Evolutionary conservation across 2,888 invertebrate genomes (phyloP).

Genomic region (Platycheirus rosarum): DNA sequence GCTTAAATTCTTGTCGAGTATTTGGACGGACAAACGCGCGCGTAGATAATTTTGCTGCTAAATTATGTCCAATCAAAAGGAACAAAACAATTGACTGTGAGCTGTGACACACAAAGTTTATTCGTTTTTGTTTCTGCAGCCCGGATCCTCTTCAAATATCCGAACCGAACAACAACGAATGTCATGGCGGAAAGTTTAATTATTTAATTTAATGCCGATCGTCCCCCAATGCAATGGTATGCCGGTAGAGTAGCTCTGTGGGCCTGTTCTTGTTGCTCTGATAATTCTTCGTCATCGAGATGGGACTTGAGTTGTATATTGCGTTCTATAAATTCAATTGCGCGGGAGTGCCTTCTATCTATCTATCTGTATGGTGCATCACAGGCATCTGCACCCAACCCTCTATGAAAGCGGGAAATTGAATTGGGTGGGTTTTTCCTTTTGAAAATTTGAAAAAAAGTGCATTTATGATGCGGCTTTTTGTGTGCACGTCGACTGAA

Average conservation of each 20-base stretch:
- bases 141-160: constrained; percentile 67
- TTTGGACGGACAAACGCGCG: constrained; percentile 28
- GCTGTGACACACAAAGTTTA: constrained; percentile 64
- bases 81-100: constrained; percentile 74
- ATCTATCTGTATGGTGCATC: constrained; percentile 16
- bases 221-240: constrained; percentile 39
- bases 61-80: constrained; percentile 73
- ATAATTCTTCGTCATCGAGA: constrained; percentile 36
- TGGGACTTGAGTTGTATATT: constrained; percentile 17
- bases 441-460: constrained; percentile 48
- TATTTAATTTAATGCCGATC: constrained; percentile 73
- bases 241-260: neutral
- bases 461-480: constrained; percentile 50
- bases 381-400: constrained; percentile 12
- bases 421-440: constrained; percentile 48
- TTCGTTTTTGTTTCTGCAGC: constrained; percentile 31
- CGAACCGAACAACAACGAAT: constrained; percentile 31
- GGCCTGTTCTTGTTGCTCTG: constrained; percentile 43
- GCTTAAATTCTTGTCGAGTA: constrained; percentile 41
- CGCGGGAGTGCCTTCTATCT: constrained; percentile 61
- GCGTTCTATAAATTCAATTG: constrained; percentile 43
- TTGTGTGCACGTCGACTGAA: constrained; percentile 37
- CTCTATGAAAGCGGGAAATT: constrained; percentile 26
- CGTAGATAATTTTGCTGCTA: constrained; percentile 62
- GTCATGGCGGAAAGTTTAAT: constrained; percentile 74